Conservation (phyloP, 2,797 vertebrate species). For the Balearica regulorum region DNA sequence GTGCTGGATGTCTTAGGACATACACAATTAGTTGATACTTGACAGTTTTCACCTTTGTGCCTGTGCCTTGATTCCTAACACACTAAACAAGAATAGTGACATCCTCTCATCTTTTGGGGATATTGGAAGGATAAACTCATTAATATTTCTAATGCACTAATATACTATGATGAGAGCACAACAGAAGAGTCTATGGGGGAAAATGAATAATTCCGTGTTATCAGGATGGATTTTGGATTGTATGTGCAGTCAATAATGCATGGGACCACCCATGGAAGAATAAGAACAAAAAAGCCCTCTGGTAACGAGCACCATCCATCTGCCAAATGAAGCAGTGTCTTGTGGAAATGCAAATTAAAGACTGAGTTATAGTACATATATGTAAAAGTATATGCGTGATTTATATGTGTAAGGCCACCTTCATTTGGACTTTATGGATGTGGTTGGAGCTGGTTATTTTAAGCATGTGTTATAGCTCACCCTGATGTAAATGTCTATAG, state of each 20-base stretch:
- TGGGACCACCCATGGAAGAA: constrained; percentile 16
- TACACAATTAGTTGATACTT: neutral
- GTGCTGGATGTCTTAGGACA: neutral
- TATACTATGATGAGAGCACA: neutral
- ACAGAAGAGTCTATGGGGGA: neutral
- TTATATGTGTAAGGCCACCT: neutral
- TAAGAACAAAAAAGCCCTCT: constrained; percentile 1
- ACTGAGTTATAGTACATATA: neutral
- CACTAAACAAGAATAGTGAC: neutral
- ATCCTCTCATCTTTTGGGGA: neutral
- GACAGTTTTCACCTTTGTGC: neutral
- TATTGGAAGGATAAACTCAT: neutral
- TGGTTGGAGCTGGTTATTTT: neutral
- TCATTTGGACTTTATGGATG: neutral
- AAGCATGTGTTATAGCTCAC: neutral
- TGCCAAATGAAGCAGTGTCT: neutral
- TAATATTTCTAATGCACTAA: constrained; percentile 2
- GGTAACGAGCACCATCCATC: neutral
- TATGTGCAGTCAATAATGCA: neutral
- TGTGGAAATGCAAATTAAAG: constrained; percentile 3
- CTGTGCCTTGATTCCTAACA: neutral
- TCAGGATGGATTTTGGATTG: neutral
- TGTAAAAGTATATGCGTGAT: neutral
- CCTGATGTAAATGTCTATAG: neutral
- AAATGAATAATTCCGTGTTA: constrained; percentile 45